Evolutionary conservation across 2,797 vertebrate genomes (phyloP), one percentile per base, ranked within the genome.

Genomic region (Protosalanx chinensis): DNA sequence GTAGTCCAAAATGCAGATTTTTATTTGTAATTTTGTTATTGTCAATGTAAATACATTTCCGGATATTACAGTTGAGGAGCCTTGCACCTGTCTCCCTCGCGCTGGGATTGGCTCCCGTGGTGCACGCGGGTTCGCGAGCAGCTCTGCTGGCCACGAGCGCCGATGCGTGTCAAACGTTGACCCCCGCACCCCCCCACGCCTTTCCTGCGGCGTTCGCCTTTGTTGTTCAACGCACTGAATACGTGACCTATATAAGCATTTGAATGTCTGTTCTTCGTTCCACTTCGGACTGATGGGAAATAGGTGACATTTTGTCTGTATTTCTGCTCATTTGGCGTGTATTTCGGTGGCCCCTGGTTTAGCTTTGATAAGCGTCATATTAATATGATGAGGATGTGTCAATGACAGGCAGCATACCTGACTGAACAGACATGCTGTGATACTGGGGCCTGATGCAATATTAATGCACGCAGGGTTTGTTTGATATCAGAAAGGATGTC

Each of bases 391-490:
- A 88, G 85, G 82, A 86, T 81, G 82, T 84, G 85, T 88, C 83
- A 87, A 84, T 86, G 85, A 88, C 88, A 88, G 86, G 77, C 81
- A 81, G 76, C 85, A 68, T 87, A 90, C 87, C 88, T 92, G 89
- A 86, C 83, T 82, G 84, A 88, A 86, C 84, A 88, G 82, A 84
- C 76, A 75, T 72, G 81, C 78, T 88, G 84, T 87, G 87, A 89
- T 90, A 80, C 84, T 80, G 79, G 79, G 68, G 51, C 87, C 84
- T 91, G 88, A 91, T 92, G 85, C 85, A 91, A 91, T 92, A 92
- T 91, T 91, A 91, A 93, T 92, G 89, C 84, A 81, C 84, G 85
- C 85, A 82, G 87, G 81, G 86, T 89, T 87, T 84, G 85, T 90
- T 87, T 90, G 89, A 90, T 91, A 89, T 89, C 85, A 87, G 83